phyloP scores from a whole-genome alignment of 2,113 vertebrate genomes.

The Zosterops lateralis region DNA sequence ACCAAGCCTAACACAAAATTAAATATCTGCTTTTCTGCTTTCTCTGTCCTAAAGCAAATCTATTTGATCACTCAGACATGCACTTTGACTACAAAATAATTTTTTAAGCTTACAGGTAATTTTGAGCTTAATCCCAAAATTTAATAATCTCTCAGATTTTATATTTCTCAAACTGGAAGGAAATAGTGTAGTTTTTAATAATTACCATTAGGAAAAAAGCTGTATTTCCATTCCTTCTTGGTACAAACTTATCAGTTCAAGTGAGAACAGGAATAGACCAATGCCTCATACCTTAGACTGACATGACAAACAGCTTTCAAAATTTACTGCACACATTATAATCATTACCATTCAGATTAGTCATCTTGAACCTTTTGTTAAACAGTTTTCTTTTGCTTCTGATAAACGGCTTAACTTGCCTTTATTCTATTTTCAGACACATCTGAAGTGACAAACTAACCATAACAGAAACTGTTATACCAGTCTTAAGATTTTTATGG shows the following conservation, averaged over 20 bases:
- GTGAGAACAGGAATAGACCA: neutral
- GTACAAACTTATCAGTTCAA: neutral
- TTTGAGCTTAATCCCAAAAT: neutral
- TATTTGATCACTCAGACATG: neutral
- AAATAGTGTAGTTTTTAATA: neutral
- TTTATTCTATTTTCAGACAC: neutral
- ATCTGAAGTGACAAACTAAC: neutral
- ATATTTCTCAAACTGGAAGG: neutral
- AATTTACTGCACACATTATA: neutral
- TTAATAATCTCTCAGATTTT: neutral
- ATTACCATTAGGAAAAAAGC: neutral
- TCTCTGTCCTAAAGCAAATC: neutral
- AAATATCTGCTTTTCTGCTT: neutral
- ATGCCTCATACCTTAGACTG: neutral
- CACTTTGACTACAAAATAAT: neutral
- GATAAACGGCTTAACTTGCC: neutral
- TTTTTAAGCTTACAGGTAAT: neutral
- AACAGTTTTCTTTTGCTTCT: neutral
- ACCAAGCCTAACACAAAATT: neutral
- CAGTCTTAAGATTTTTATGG: neutral
- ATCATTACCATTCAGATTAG: conserved; percentile 8
- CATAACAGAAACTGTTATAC: neutral
- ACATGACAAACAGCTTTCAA: neutral
- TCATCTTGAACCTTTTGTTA: conserved; percentile 18
- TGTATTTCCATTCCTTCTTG: neutral